phyloP scores from a whole-genome alignment of 2,797 vertebrate genomes.

The Dromococcyx pavoninus region DNA sequence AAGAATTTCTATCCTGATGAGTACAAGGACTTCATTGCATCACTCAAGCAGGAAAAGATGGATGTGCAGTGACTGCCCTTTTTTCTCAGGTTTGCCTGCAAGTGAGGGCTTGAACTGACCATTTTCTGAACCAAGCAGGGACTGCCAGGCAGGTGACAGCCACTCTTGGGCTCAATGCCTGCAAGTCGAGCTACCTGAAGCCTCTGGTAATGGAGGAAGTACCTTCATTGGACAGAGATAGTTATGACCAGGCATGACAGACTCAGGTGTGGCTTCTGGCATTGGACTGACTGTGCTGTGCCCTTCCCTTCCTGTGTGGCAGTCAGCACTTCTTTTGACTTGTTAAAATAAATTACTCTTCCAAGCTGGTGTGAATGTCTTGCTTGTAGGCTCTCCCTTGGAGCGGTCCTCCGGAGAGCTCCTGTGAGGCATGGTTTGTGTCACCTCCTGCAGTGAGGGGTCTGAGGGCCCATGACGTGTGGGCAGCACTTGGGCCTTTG shows the following conservation, averaged over 20 bases:
- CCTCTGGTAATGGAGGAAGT: not conserved
- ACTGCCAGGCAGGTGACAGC: not conserved
- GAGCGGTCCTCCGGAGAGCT: not conserved
- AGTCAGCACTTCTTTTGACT: not conserved
- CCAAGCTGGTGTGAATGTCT: not conserved
- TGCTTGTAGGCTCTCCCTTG: not conserved
- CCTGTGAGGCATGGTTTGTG: rapidly evolving
- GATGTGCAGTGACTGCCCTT: slow-evolving; percentile 62
- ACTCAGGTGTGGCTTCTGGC: not conserved
- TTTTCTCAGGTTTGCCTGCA: not conserved
- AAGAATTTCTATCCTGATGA: slow-evolving; percentile 84
- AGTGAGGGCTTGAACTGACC: not conserved
- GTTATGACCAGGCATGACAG: not conserved
- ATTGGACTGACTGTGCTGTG: not conserved
- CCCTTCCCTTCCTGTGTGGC: not conserved
- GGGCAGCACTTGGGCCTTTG: not conserved
- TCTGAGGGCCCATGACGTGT: not conserved
- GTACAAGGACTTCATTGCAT: slow-evolving; percentile 78
- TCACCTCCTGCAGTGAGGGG: not conserved
- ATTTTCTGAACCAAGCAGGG: not conserved
- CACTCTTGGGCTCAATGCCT: not conserved
- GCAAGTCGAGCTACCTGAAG: not conserved
- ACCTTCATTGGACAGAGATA: not conserved
- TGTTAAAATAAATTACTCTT: slow-evolving; percentile 44
- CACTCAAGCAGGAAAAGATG: slow-evolving; percentile 72